phyloP scores from a whole-genome alignment of 2,797 vertebrate genomes.

The Coilia nasus region DNA sequence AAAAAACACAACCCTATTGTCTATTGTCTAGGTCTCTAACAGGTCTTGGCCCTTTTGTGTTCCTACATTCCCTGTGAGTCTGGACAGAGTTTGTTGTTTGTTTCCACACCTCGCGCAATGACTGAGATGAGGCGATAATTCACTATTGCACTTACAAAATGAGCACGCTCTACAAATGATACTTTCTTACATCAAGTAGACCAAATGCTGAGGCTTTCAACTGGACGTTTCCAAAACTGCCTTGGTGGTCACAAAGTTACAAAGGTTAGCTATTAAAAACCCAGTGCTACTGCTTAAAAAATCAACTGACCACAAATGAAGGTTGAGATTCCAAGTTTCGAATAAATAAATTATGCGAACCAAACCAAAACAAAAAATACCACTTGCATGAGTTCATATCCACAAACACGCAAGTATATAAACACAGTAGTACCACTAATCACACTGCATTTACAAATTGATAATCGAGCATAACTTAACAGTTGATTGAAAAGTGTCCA shows the following conservation, averaged over 20 bases:
- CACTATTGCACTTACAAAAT: not conserved
- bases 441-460: conserved; percentile 43
- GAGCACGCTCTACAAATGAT: not conserved
- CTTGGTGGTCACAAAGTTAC: not conserved
- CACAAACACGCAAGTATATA: conserved; percentile 49
- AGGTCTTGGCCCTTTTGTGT: conserved; percentile 2
- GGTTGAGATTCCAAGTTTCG: conserved; percentile 49
- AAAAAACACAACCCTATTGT: conserved; percentile 30
- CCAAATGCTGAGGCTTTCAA: not conserved
- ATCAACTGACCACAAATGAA: conserved; percentile 40
- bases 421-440: conserved; percentile 45
- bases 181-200: not conserved
- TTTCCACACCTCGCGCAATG: not conserved
- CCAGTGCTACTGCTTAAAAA: not conserved
- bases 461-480: conserved; percentile 23
- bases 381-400: conserved; percentile 41
- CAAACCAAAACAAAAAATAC: conserved; percentile 37
- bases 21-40: conserved; percentile 13
- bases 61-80: not conserved
- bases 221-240: not conserved
- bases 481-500: not conserved
- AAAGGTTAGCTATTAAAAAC: conserved; percentile 15
- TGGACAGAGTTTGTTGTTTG: not conserved
- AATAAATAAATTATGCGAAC: conserved; percentile 58
- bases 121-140: not conserved